Evolutionary conservation across 2,797 vertebrate species (phyloP).

Genomic region (Pyrocephalus nanus): DNA sequence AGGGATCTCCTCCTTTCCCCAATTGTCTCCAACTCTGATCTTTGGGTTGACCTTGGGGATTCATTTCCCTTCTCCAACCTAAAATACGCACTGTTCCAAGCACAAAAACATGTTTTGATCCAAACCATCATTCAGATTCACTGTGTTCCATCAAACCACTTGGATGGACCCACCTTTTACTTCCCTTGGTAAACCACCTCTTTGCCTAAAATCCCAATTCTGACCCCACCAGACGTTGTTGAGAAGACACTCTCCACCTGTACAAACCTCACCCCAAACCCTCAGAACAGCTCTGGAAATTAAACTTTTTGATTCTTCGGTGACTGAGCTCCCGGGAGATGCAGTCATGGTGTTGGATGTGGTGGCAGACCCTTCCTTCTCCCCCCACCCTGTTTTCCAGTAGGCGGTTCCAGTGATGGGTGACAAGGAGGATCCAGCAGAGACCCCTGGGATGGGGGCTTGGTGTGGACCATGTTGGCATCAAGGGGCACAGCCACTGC

Average conservation of each 20-base stretch:
- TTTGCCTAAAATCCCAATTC: not conserved
- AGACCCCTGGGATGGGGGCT: accelerated
- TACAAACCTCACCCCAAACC: not conserved
- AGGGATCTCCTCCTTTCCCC: not conserved
- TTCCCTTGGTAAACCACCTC: not conserved
- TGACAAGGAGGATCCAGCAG: not conserved
- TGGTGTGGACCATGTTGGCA: not conserved
- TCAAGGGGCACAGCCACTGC: not conserved
- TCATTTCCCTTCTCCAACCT: not conserved
- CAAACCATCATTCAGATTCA: not conserved
- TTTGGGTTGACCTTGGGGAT: not conserved
- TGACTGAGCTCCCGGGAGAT: not conserved
- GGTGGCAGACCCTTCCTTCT: not conserved
- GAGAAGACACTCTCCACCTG: not conserved
- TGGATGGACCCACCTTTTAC: not conserved
- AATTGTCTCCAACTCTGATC: not conserved
- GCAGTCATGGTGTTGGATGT: not conserved
- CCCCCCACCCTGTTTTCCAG: not conserved
- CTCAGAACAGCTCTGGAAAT: not conserved
- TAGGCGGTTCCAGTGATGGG: not conserved
- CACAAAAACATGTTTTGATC: not conserved
- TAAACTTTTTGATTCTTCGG: not conserved
- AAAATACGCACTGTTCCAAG: not conserved
- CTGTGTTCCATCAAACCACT: not conserved
- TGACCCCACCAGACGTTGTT: not conserved